Conservation (phyloP, 2,888 invertebrate species). For the Tetrapedia diversipes region DNA sequence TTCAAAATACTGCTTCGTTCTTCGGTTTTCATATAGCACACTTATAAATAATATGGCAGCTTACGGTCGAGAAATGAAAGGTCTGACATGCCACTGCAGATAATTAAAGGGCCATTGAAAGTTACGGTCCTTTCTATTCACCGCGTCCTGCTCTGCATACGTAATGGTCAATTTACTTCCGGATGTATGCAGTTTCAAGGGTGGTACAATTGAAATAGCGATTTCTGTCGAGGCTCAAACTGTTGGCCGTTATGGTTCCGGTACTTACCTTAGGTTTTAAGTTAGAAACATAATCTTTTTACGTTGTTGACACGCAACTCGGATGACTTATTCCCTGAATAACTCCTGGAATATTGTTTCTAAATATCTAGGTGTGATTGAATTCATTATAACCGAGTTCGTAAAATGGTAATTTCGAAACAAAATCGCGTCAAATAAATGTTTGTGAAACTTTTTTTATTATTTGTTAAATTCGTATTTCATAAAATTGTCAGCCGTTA, state of each 20-base stretch:
- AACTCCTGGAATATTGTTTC: too few species aligned
- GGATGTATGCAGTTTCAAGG: slow-evolving; percentile 9
- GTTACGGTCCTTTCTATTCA: neutral
- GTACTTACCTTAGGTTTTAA: slow-evolving; percentile 31
- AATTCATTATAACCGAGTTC: too few species aligned
- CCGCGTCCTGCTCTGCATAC: neutral
- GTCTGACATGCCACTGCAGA: neutral
- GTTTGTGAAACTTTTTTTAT: too few species aligned
- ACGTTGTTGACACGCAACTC: slow-evolving; percentile 38
- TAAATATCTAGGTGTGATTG: too few species aligned
- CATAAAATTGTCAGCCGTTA: too few species aligned
- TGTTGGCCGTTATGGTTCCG: slow-evolving; percentile 26
- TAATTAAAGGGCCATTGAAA: slow-evolving; percentile 1
- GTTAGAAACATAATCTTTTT: slow-evolving; percentile 48
- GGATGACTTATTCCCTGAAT: slow-evolving; percentile 17
- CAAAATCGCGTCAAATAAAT: too few species aligned
- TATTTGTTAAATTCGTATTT: too few species aligned
- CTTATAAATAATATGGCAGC: neutral
- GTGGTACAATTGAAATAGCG: slow-evolving; percentile 29
- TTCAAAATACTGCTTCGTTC: neutral
- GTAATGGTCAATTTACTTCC: slow-evolving; percentile 7
- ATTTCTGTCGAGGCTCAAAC: slow-evolving; percentile 10
- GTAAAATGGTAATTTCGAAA: too few species aligned
- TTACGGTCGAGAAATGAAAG: neutral
- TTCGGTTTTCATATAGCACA: neutral